Percentiles rank a stretch among this genome's conserved stretches.
Evolutionary conservation across 2,113 vertebrate species (phyloP).

Genomic region (Poeciliopsis retropinna): DNA sequence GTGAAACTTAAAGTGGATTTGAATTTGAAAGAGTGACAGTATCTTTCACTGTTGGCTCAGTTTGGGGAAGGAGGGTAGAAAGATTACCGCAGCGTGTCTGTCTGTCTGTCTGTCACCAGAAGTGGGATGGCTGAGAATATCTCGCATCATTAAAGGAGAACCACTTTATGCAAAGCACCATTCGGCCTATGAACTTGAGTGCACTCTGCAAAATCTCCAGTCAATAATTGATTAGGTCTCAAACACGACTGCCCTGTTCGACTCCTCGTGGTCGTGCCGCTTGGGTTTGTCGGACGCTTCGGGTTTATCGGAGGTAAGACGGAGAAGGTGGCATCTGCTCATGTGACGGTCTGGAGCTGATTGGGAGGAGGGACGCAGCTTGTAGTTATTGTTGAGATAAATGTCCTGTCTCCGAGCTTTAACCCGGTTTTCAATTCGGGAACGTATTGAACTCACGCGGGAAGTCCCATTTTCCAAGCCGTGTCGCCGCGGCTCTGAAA

Average conservation of each 20-base stretch:
- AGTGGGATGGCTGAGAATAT: slow-evolving; percentile 21
- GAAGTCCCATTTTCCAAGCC: not conserved
- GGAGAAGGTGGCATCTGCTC: slow-evolving; percentile 12
- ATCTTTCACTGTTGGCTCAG: slow-evolving; percentile 40
- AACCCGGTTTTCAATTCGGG: not conserved
- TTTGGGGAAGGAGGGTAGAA: slow-evolving; percentile 1
- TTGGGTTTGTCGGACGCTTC: slow-evolving; percentile 10
- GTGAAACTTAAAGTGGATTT: slow-evolving; percentile 39
- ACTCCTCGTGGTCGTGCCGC: slow-evolving; percentile 16
- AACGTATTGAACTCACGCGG: slow-evolving; percentile 6
- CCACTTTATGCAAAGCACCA: slow-evolving; percentile 33
- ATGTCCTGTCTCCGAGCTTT: slow-evolving; percentile 6
- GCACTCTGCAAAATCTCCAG: slow-evolving; percentile 36
- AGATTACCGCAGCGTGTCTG: slow-evolving; percentile 21
- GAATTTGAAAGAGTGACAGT: slow-evolving; percentile 45
- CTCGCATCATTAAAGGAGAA: slow-evolving; percentile 35
- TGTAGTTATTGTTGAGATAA: slow-evolving; percentile 19
- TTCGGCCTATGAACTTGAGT: slow-evolving; percentile 52
- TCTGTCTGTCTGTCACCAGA: slow-evolving; percentile 29
- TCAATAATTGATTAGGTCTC: slow-evolving; percentile 68
- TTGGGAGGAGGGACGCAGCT: not conserved
- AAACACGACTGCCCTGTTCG: slow-evolving; percentile 16
- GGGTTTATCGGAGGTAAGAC: slow-evolving; percentile 28
- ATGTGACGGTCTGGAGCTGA: slow-evolving; percentile 13
- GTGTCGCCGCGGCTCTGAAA: not conserved